These are phyloP conservation scores for Varanus komodoensis DNA, from an alignment of 2,113 vertebrate species.

Conservation along the genomic window DNA sequence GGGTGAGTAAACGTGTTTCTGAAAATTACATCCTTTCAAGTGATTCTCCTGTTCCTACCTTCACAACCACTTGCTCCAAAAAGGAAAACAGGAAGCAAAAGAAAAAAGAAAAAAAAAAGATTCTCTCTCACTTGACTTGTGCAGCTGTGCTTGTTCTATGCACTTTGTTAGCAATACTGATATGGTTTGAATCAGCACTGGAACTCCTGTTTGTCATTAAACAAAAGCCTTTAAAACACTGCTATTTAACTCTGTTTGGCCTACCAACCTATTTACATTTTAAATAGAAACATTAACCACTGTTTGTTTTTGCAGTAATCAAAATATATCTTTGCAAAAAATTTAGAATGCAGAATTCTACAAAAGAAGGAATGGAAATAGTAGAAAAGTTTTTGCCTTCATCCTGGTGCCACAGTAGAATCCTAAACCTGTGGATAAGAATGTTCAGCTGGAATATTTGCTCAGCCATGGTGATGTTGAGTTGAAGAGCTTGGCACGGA, in stretches of 20 bases:
- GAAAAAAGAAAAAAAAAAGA: slow-evolving; percentile 61
- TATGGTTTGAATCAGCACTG: slow-evolving; percentile 59
- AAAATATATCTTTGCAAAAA: slow-evolving; percentile 85
- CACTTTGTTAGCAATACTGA: slow-evolving; percentile 57
- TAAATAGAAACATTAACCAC: slow-evolving; percentile 79
- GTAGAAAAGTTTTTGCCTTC: slow-evolving; percentile 68
- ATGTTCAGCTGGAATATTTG: slow-evolving; percentile 54
- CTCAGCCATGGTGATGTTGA: slow-evolving; percentile 54
- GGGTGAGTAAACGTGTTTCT: slow-evolving; percentile 60
- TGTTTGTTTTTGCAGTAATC: slow-evolving; percentile 73
- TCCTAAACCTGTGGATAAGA: slow-evolving; percentile 21
- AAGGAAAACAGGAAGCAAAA: slow-evolving; percentile 59
- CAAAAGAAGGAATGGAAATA: slow-evolving; percentile 73
- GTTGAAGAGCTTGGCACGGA: slow-evolving; percentile 5
- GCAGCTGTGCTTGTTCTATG: neutral
- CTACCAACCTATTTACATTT: slow-evolving; percentile 80
- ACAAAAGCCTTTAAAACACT: slow-evolving; percentile 53
- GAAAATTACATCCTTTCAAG: slow-evolving; percentile 64
- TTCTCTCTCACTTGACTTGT: slow-evolving; percentile 50
- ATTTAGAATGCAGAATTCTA: slow-evolving; percentile 76
- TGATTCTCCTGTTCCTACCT: slow-evolving; percentile 52
- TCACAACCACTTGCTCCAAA: slow-evolving; percentile 55
- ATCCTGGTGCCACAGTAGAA: slow-evolving; percentile 71
- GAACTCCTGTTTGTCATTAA: slow-evolving; percentile 60
- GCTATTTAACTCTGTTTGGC: slow-evolving; percentile 71